Conservation (phyloP, 2,888 invertebrate genomes). For the Dioctria rufipes region DNA sequence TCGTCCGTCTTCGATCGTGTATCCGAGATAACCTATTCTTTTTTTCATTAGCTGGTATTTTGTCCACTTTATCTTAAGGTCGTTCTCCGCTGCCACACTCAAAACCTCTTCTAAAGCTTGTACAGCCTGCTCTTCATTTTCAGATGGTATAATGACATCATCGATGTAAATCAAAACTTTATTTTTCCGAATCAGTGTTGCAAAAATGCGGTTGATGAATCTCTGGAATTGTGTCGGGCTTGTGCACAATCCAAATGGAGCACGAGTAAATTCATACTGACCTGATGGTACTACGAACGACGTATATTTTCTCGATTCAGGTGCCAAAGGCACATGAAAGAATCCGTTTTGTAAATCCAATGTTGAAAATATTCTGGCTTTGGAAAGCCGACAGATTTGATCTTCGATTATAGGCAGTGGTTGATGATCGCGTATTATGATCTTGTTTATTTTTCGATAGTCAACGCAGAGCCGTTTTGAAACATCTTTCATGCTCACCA, state of each 20-base stretch:
- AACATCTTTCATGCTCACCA: background rate
- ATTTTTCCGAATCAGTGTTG: background rate
- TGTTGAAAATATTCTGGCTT: background rate
- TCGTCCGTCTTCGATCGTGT: slow-evolving; percentile 36
- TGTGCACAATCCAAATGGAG: background rate
- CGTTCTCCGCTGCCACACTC: too few species aligned
- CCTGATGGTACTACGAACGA: background rate
- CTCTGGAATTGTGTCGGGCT: background rate
- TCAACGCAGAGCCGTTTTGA: background rate
- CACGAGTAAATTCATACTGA: too few species aligned
- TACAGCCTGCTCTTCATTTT: background rate
- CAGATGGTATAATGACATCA: background rate
- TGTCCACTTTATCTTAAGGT: slow-evolving; percentile 48
- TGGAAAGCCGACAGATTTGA: too few species aligned
- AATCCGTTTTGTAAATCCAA: background rate
- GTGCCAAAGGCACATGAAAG: background rate
- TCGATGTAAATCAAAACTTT: background rate
- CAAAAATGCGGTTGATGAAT: background rate
- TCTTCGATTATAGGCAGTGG: background rate
- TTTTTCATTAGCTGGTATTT: slow-evolving; percentile 46
- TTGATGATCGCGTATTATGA: background rate
- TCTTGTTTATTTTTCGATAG: background rate
- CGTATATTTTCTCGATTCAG: background rate
- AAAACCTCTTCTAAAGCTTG: too few species aligned
- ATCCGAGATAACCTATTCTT: slow-evolving; percentile 50